Evolutionary conservation across 2,797 vertebrate species (phyloP), one percentile per base, ranked within the genome.

Genomic region (Ibycter americanus): DNA sequence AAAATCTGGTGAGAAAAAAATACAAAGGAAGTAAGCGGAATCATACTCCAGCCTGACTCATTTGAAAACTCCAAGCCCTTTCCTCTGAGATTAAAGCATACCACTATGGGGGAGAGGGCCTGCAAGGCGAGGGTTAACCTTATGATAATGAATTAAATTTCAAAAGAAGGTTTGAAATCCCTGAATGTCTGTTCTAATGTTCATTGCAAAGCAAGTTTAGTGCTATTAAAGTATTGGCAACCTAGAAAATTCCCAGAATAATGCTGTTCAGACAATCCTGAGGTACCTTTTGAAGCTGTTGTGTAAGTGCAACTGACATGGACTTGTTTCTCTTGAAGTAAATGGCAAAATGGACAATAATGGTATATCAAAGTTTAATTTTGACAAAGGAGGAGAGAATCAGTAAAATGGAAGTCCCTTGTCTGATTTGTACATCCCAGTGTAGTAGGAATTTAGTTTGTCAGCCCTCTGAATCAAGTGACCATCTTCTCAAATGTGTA

Each of bases 131-230:
- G 58, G 51, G 88, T 87, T 76, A 87, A 83, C 55, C n/a, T 80
- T 34, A 83, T 40, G 55, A 36, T 66, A 62, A 83, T 70, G 51
- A 93, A 82, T 44, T 84, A 66, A 62, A 94, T 79, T 92, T 92
- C 81, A 87, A 89, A 96, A 81, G 72, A 56, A 73, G 38, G 22
- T 32, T 79, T 92, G 47, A 87, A 90, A 94, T 84, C 71, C 59
- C 47, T 2, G 0, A 36, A 25, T 46, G 8, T 59, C 77, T 90
- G 36, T 86, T 94, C 92, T 79, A 73, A 77, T 77, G 51, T 78
- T 87, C 90, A 55, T 79, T 93, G 27, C 59, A 92, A 83, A 82
- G 74, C 51, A 94, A 77, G 23, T 27, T 32, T 84, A 61, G 38
- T 62, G 47, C 55, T 92, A 52, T 73, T 79, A 32, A 82, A 84